Conservation (phyloP, 1,140 invertebrate species). For the Neomicropteryx cornuta region DNA sequence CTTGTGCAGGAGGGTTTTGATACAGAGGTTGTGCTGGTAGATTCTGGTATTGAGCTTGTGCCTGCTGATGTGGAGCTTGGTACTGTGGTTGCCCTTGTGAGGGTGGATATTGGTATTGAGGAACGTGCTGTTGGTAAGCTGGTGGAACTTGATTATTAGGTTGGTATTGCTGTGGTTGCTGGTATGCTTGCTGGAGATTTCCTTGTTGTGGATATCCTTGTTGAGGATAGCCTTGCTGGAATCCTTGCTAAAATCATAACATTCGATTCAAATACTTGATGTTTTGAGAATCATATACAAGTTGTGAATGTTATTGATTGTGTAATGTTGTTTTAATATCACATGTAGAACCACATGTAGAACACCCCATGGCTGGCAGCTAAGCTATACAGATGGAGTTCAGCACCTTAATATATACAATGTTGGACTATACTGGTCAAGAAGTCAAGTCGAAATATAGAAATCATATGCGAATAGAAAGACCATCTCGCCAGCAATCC, state of each 20-base stretch:
- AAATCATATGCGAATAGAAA: no score
- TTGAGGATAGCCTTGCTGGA: slow-evolving; percentile 15
- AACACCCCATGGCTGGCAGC: slow-evolving; percentile 12
- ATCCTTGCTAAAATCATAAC: no score
- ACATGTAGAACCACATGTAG: slow-evolving; percentile 12
- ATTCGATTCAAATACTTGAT: no score
- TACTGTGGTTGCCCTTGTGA: slow-evolving; percentile 7
- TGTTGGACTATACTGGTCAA: no score
- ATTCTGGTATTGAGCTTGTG: slow-evolving; percentile 17
- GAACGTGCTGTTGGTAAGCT: slow-evolving; percentile 9
- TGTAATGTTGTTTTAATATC: slow-evolving; percentile 20
- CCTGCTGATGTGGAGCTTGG: slow-evolving; percentile 10
- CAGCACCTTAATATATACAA: no score
- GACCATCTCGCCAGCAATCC: no score
- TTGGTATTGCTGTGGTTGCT: slow-evolving; percentile 14
- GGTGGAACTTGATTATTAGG: slow-evolving; percentile 16
- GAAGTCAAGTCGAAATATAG: no score
- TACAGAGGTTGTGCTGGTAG: slow-evolving; percentile 11
- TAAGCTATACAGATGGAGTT: slow-evolving; percentile 5
- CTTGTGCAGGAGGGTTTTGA: slow-evolving; percentile 13
- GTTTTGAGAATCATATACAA: no score
- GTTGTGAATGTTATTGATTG: slow-evolving; percentile 26
- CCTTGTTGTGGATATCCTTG: slow-evolving; percentile 14
- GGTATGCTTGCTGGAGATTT: slow-evolving; percentile 14
- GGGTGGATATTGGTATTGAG: slow-evolving; percentile 7